Percentiles rank a stretch among this genome's conserved stretches.
Evolutionary conservation across 37 sponge, comb jelly and placozoan species (phyloP).

Genomic region (Chondrilla cf. caribensis): DNA sequence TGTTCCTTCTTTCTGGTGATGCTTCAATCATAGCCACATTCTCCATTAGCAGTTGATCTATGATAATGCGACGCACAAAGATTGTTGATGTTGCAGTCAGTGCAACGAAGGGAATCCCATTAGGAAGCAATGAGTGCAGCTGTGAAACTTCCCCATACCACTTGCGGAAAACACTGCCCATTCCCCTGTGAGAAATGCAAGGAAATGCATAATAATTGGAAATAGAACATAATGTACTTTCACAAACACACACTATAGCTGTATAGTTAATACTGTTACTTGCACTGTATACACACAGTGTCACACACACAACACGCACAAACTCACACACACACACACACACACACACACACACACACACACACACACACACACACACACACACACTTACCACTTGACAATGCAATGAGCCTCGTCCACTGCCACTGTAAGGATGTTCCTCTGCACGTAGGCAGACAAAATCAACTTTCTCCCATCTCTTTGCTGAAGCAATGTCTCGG

Average conservation of each 20-base stretch:
- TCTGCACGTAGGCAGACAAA: background rate
- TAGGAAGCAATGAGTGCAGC: slow-evolving; percentile 13
- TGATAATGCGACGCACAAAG: background rate
- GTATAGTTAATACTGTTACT: too few relatives aligned
- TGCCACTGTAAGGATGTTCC: slow-evolving; percentile 4
- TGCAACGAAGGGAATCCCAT: background rate
- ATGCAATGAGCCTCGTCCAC: slow-evolving; percentile 22
- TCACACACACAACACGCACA: too few relatives aligned
- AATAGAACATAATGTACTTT: background rate
- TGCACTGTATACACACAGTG: too few relatives aligned
- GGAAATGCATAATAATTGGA: background rate
- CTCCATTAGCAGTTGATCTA: background rate
- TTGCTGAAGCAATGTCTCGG: background rate
- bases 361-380: too few relatives aligned
- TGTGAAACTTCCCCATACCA: slow-evolving; percentile 8
- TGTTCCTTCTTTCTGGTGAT: background rate
- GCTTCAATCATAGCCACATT: background rate
- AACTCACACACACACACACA: too few relatives aligned
- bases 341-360: too few relatives aligned
- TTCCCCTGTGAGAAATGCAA: background rate
- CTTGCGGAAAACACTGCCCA: background rate
- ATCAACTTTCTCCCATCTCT: background rate
- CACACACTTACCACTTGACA: slow-evolving; percentile 21
- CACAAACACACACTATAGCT: too few relatives aligned
- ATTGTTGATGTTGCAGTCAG: slow-evolving; percentile 12